Base-by-base conservation (phyloP, 2,888 invertebrate species). In the Patella pellucida region DNA sequence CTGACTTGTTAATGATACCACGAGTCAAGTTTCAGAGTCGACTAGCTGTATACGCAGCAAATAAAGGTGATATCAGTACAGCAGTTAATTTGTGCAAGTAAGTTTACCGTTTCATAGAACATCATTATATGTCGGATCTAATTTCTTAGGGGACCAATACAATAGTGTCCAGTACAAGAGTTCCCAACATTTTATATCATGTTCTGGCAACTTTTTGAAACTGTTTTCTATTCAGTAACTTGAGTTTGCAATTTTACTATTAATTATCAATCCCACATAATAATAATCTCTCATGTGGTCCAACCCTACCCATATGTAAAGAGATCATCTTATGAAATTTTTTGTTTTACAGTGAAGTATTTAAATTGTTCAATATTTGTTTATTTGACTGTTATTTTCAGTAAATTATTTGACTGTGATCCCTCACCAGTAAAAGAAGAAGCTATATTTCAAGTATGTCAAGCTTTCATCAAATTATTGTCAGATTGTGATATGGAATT, bases 21-120 rank as follows among this genome's bases (percentile, higher is more conserved):
- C 80, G 81, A 16, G 79, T 81, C 3, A 78, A 80, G 31, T 74
- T 88, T 4, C 82, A 82, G n/a, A 85, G 85, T 19, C 81, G 85
- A 76, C 73, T 88, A 70, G 85, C 83, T 2, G 81, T 85, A 16
- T 70, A 82, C 41, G 83, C 83, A 19, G 85, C 83, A 9, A 74
- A 79, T 15, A 79, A 73, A 52, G 86, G 85, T 31, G 77, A 85
- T 54, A 82, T 85, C 41, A 74, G 84, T n/a, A 80, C 82, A 27
- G 86, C 85, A 51, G 80, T 84, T 50, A 79, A 83, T 67, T 79
- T 83, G 52, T 84, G 84, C 81, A 82, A 81, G 86, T 85, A 75
- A 62, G 78, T 75, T 41, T 41, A 41, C 41, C 9, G 5, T 41
- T 9, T 41, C 41, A 41, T 9, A 41, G 41, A 41, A 5, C 9